Conservation (phyloP, 1,140 invertebrate genomes). For the Sycophila sp. region DNA sequence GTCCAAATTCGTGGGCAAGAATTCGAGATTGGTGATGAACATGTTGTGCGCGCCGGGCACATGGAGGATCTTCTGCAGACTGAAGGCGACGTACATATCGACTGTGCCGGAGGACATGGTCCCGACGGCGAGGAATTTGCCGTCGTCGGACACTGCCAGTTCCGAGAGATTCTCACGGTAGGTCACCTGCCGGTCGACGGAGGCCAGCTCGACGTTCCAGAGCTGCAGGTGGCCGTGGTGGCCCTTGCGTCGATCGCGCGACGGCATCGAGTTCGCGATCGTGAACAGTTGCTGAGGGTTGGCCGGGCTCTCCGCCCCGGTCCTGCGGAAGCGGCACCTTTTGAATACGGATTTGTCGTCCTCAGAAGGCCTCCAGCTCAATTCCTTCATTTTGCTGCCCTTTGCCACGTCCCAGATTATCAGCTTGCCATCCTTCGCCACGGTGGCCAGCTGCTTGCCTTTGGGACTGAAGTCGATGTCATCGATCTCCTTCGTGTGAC, state of each 20-base stretch:
- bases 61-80: constrained; percentile 86
- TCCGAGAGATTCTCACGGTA: constrained; percentile 83
- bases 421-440: constrained; percentile 87
- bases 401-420: constrained; percentile 80
- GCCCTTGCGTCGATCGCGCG: constrained; percentile 72
- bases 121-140: constrained; percentile 89
- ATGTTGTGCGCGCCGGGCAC: constrained; percentile 88
- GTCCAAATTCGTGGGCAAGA: constrained; percentile 78
- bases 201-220: constrained; percentile 73
- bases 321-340: constrained; percentile 75
- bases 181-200: constrained; percentile 67
- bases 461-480: constrained; percentile 89
- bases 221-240: constrained; percentile 72
- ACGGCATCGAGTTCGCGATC: constrained; percentile 83
- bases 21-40: constrained; percentile 94
- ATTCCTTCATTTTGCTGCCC: constrained; percentile 73
- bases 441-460: constrained; percentile 80
- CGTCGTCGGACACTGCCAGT: constrained; percentile 89
- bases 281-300: constrained; percentile 75
- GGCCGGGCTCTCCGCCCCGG: constrained; percentile 45
- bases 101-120: constrained; percentile 93
- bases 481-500: constrained; percentile 86
- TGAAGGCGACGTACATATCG: constrained; percentile 90
- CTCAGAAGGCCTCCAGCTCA: constrained; percentile 79
- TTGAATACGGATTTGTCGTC: constrained; percentile 85